These are phyloP conservation scores for Thalassaphorura encarpata DNA, from an alignment of 1,140 invertebrate genomes.

Conservation along the genomic window DNA sequence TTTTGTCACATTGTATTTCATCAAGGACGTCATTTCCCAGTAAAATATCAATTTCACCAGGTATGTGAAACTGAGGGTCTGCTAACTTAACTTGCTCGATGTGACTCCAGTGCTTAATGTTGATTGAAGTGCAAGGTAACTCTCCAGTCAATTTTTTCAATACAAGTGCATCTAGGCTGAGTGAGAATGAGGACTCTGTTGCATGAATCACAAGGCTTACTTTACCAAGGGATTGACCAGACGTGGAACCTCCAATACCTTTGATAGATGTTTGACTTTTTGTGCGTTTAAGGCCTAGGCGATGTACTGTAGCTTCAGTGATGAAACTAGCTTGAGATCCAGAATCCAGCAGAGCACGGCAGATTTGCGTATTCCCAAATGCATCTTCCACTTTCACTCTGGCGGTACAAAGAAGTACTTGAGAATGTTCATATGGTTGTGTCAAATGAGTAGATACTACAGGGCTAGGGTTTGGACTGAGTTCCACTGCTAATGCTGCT, in stretches of 20 bases:
- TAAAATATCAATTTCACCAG: conserved; percentile 1
- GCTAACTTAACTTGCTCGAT: not conserved
- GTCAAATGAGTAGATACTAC: not conserved
- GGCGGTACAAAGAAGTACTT: not conserved
- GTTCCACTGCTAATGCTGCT: not conserved
- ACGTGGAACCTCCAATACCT: not conserved
- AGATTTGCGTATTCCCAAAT: not conserved
- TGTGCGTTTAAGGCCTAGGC: not conserved
- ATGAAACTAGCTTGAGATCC: conserved; percentile 7
- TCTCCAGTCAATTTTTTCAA: not conserved
- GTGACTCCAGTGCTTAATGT: not conserved
- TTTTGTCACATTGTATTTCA: not conserved
- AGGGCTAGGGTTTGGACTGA: not conserved
- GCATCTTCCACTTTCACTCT: not conserved
- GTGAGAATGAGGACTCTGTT: no score
- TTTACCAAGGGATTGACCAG: not conserved
- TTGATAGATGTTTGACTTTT: not conserved
- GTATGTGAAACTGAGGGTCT: conserved; percentile 3
- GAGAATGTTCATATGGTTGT: not conserved
- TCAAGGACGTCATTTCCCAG: not conserved
- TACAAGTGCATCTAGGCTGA: not conserved
- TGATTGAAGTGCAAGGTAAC: not conserved
- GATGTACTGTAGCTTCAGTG: not conserved
- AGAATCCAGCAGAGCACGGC: conserved; percentile 1
- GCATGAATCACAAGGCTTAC: not conserved